phyloP scores from a whole-genome alignment of 2,113 vertebrate species.

The Bubo scandiacus region DNA sequence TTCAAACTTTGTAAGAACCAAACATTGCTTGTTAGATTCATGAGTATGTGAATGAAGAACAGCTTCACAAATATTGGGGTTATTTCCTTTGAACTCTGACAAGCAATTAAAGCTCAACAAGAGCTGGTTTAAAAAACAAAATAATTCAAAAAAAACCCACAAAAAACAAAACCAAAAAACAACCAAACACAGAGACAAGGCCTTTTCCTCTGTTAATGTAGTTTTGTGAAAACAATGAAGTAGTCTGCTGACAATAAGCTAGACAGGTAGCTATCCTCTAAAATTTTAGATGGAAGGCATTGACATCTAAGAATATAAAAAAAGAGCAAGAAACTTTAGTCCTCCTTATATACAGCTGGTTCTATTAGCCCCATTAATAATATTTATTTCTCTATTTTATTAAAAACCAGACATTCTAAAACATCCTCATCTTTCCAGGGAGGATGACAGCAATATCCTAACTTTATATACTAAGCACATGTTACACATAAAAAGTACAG shows the following conservation, averaged over 20 bases:
- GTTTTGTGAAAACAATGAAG: neutral
- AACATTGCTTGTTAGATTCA: neutral
- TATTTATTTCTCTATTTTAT: neutral
- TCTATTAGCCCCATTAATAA: neutral
- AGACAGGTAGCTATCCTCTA: neutral
- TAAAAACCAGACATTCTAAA: neutral
- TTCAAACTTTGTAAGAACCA: neutral
- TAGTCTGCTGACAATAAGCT: neutral
- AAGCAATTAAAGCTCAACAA: neutral
- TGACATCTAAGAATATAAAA: neutral
- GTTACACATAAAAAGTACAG: neutral
- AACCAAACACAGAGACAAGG: neutral
- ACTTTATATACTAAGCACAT: neutral
- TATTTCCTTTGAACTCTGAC: neutral
- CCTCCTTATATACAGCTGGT: neutral
- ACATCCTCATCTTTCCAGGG: neutral
- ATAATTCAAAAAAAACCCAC: too few relatives aligned
- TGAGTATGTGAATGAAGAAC: neutral
- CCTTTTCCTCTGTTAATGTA: neutral
- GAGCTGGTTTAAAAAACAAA: neutral
- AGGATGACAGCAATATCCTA: neutral
- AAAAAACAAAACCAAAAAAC: neutral
- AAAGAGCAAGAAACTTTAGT: neutral
- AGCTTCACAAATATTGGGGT: neutral
- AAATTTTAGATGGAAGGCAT: neutral